Evolutionary conservation across 1,140 invertebrate genomes (phyloP), one percentile per base, ranked within the genome.

Genomic region (Tetraneura akinire): DNA sequence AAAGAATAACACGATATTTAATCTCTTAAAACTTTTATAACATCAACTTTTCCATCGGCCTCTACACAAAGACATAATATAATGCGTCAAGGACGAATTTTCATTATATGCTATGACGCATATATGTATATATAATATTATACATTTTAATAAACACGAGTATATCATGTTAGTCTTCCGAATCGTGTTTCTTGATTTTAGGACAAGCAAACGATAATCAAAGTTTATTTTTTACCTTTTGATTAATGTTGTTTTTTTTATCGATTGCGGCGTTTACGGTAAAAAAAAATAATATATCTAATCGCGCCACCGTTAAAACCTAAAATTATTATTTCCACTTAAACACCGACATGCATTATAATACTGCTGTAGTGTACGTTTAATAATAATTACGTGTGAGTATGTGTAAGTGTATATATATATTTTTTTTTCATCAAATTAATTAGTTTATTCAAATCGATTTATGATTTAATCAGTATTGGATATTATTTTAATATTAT

Each of bases 291-390:
- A n/a, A n/a, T n/a, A n/a, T n/a, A 11, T 64, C 3, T 3, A 13
- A 47, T 13, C 13, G n/a, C 6, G 21, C 14, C 14, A 11, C 64
- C 8, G 32, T 23, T 13, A 9, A 26, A 68, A 23, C 64, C 37
- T 68, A 68, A 9, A 45, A 45, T 23, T 68, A 68, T 47, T 68
- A n/a, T n/a, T 68, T 47, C 21, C 23, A 68, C 64, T 68, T 47
- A 64, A 3, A 9, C 29, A 60, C 53, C 53, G 11, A 8, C n/a
- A 37, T 16, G 49, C 26, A 18, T 60, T 57, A 3, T 57, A 57
- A 57, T 29, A 29, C 23, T 60, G 6, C 10, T 37, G 9, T 0
- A 37, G 18, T 37, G 16, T 21, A 45, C 23, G 21, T 26, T 9
- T 26, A 21, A 23, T 16, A 23, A 14, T 37, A 37, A 14, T 45